Conservation (phyloP, 2,797 vertebrate genomes). For the Cirrhinus mrigala region DNA sequence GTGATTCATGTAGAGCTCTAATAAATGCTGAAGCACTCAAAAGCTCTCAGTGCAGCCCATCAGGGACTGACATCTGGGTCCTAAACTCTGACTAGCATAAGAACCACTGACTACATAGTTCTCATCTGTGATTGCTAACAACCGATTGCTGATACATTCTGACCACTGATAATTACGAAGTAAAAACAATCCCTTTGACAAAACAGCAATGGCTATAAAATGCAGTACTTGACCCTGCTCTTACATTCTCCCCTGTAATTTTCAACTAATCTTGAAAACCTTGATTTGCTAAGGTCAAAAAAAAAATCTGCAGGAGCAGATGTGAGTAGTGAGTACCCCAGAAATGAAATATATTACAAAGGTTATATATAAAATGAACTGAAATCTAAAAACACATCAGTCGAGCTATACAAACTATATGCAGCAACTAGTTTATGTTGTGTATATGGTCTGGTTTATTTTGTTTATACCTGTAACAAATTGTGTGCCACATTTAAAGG, state of each 20-base stretch:
- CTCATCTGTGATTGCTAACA: background rate
- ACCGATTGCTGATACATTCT: background rate
- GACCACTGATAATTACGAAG: background rate
- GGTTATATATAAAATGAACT: background rate
- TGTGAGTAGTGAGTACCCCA: background rate
- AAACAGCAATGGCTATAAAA: background rate
- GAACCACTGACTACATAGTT: background rate
- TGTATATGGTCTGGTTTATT: background rate
- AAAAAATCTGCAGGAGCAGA: background rate
- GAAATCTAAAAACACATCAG: background rate
- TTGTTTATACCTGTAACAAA: background rate
- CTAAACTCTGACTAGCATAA: background rate
- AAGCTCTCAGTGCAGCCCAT: background rate
- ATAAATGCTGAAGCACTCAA: background rate
- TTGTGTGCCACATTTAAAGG: background rate
- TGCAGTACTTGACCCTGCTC: background rate
- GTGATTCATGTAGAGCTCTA: background rate
- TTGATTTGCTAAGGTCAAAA: background rate
- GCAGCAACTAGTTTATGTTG: background rate
- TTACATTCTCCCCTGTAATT: background rate
- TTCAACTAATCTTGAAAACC: background rate
- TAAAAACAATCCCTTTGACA: background rate
- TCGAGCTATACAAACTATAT: background rate
- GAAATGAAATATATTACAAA: background rate
- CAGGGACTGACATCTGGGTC: background rate